Evolutionary conservation across 2,888 invertebrate genomes (phyloP).

Genomic region (Polylopha cassiicola): DNA sequence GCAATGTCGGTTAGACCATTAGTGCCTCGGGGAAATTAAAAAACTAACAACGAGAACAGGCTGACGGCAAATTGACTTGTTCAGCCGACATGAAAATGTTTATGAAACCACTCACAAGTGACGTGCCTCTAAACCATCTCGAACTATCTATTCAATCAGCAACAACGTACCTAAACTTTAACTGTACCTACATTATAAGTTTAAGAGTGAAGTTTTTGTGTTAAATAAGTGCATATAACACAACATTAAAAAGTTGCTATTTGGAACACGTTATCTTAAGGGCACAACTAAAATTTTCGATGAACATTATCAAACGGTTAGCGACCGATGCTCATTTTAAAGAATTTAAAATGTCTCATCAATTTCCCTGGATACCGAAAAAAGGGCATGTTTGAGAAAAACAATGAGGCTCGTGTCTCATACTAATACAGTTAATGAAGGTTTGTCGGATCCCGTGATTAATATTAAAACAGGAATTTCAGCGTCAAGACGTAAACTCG

Average conservation of each 20-base stretch:
- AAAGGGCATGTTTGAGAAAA: conserved; percentile 19
- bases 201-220: no score
- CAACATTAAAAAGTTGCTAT: no score
- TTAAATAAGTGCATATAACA: no score
- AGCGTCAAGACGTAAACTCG: conserved; percentile 21
- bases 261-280: no score
- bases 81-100: conserved; percentile 39
- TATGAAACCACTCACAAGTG: conserved; percentile 22
- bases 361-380: conserved; percentile 18
- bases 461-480: conserved; percentile 24
- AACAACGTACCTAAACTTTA: no score
- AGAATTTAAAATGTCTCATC: conserved; percentile 21
- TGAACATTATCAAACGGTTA: conserved; percentile 10
- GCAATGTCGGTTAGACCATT: conserved; percentile 31
- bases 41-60: conserved; percentile 34
- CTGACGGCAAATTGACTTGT: conserved; percentile 44
- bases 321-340: conserved; percentile 11
- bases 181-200: no score
- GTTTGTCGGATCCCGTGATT: conserved; percentile 24
- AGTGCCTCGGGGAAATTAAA: conserved; percentile 50
- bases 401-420: conserved; percentile 23
- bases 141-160: conserved; percentile 1
- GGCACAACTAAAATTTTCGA: no score
- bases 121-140: background rate
- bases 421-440: conserved; percentile 25